Conservation (phyloP, 2,888 invertebrate genomes). For the Ochropleura plecta region DNA sequence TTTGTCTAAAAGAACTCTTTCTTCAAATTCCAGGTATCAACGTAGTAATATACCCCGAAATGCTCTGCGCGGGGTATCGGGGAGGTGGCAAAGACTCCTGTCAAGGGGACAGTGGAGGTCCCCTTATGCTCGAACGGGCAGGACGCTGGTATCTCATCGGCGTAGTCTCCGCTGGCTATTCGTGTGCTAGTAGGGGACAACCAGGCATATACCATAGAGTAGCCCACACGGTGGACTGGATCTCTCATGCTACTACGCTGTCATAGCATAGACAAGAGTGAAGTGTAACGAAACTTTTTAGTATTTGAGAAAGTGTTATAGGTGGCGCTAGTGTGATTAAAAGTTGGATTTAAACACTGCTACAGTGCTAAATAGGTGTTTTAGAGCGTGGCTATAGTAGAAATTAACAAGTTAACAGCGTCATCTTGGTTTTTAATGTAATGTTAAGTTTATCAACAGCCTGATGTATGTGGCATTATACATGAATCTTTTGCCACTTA, state of each 20-base stretch:
- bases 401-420: neutral
- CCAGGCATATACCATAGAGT: constrained; percentile 98
- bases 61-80: constrained; percentile 98
- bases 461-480: neutral
- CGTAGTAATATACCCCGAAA: constrained; percentile 98
- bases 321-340: constrained; percentile 47
- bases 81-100: constrained; percentile 95
- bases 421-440: neutral
- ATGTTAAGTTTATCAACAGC: neutral
- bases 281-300: constrained; percentile 43
- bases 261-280: constrained; percentile 74
- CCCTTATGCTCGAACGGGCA: constrained; percentile 96
- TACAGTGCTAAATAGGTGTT: neutral
- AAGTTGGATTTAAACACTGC: constrained; percentile 32
- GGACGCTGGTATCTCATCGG: constrained; percentile 97
- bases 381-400: neutral
- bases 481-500: neutral
- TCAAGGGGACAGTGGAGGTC: constrained; percentile 97
- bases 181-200: constrained; percentile 97
- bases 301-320: constrained; percentile 21
- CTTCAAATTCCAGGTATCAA: constrained; percentile 92
- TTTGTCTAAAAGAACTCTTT: neutral
- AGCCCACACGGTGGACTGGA: constrained; percentile 98
- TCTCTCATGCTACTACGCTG: constrained; percentile 91
- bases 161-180: constrained; percentile 98